A percentile compares a stretch with the other conserved stretches of the same genome.
Evolutionary conservation across 1,140 invertebrate species (phyloP).

Genomic region (Uloborus diversus): DNA sequence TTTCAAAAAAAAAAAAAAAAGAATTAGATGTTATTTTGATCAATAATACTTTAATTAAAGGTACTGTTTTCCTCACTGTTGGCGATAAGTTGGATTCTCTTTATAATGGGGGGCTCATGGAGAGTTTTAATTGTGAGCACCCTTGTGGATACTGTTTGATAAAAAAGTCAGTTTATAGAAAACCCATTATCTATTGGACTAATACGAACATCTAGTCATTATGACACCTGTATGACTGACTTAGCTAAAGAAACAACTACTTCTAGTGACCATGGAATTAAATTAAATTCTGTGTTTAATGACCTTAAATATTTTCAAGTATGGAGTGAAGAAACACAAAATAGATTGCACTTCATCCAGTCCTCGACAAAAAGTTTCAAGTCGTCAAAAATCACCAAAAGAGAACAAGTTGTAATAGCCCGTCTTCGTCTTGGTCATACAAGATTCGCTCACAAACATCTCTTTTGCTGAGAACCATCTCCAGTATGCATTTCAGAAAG

Average conservation of each 20-base stretch:
- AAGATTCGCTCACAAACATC: too few species aligned
- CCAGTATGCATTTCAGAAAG: too few species aligned
- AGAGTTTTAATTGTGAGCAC: constrained; percentile 4
- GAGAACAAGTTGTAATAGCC: too few species aligned
- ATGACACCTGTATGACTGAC: not conserved
- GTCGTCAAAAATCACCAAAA: too few species aligned
- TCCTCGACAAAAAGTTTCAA: too few species aligned
- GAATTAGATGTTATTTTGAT: too few species aligned
- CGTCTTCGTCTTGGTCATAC: too few species aligned
- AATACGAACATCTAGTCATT: not conserved
- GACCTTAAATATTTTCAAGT: constrained; percentile 19
- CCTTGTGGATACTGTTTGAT: constrained; percentile 11
- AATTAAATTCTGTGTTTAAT: constrained; percentile 27
- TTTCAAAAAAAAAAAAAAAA: too few species aligned
- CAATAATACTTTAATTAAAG: too few species aligned
- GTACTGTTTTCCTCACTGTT: not conserved
- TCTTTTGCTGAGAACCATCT: too few species aligned
- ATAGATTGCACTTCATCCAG: too few species aligned
- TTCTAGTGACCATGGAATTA: not conserved
- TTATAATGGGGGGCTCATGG: constrained; percentile 1
- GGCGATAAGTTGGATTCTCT: constrained; percentile 5
- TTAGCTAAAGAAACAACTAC: not conserved
- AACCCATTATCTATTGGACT: not conserved
- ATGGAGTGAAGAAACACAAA: constrained; percentile 12
- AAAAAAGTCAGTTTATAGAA: not conserved